Evolutionary conservation across 1,140 invertebrate genomes (phyloP), one percentile per base, ranked within the genome.

Genomic region (Zaprionus ornatus): DNA sequence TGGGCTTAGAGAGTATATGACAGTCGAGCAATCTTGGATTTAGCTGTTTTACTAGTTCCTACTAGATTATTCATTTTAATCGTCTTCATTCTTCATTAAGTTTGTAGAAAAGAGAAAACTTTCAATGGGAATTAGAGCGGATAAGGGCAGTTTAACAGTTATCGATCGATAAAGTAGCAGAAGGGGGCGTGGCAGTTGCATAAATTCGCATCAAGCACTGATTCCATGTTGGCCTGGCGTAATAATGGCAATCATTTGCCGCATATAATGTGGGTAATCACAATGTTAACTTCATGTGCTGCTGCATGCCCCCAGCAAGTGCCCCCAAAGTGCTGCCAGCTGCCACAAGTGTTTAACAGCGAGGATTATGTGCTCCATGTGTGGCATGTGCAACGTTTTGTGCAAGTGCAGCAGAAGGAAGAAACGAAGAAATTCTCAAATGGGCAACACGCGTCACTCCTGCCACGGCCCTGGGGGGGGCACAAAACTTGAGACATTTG

Each of bases 261-360:
- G 6, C 61, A 23, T 35, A 69, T 62, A 74, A 74, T 74, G 72
- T 69, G 57, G 40, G 72, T 74, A 74, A 74, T 74, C 72, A 74
- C 57, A 74, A 62, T 74, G 72, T 57, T 69, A 68, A 62, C 21
- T 74, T 74, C 48, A 69, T 69, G 57, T 37, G 29, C 27, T 12
- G 19, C 9, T 50, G 19, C 40, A 42, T 27, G 29, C 29, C 9
- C 9, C 29, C 29, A n/a, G 37, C 37, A n/a, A 13, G 15, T 52
- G 7, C 13, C 27, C 25, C 52, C 12, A 35, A 35, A 12, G 15
- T 15, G 42, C 15, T 19, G 40, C 19, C 27, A 37, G 25, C n/a
- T 32, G 66, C 21, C 57, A 56, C 57, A 70, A 74, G 71, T 52
- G 64, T 59, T 61, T 74, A 74, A 74, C 59, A 56, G 59, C 66